phyloP scores from a whole-genome alignment of 1,140 invertebrate genomes.

The Apis florea region DNA sequence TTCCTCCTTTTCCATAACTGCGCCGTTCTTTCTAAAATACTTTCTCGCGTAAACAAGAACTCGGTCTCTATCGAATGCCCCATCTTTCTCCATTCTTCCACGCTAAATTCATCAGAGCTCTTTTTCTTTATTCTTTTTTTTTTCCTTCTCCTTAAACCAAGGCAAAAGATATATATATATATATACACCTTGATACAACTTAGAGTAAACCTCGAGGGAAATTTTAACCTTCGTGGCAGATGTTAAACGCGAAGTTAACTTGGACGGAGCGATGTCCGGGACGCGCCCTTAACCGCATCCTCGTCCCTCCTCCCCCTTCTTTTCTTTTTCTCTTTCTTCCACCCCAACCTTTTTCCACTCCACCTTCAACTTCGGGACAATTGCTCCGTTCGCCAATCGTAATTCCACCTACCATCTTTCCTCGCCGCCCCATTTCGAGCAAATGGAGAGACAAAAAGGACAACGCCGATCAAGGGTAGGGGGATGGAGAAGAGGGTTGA shows the following conservation, averaged over 20 bases:
- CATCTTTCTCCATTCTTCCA: background rate
- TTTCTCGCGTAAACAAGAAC: too few relatives aligned
- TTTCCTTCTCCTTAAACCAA: conserved; percentile 30
- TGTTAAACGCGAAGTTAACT: conserved; percentile 78
- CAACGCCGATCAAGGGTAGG: conserved; percentile 31
- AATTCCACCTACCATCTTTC: conserved; percentile 54
- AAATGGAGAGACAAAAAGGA: conserved; percentile 72
- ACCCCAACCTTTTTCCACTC: conserved; percentile 9
- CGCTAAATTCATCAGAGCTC: conserved; percentile 57
- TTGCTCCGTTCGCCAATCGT: conserved; percentile 37
- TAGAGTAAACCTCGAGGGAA: conserved; percentile 75
- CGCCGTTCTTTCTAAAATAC: too few relatives aligned
- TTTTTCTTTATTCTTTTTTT: conserved; percentile 58
- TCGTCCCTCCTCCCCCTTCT: background rate
- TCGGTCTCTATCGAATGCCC: too few relatives aligned
- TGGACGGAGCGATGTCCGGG: conserved; percentile 61
- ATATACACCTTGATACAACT: conserved; percentile 60
- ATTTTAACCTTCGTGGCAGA: conserved; percentile 76
- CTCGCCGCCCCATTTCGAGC: conserved; percentile 68
- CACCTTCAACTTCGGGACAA: conserved; percentile 25
- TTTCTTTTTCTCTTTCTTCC: too few relatives aligned
- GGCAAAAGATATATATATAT: conserved; percentile 68
- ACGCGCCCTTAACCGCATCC: background rate
- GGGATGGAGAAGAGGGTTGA: background rate
- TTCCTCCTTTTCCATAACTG: too few relatives aligned